Conservation (phyloP, 2,888 invertebrate species). For the Chirona hameri region DNA sequence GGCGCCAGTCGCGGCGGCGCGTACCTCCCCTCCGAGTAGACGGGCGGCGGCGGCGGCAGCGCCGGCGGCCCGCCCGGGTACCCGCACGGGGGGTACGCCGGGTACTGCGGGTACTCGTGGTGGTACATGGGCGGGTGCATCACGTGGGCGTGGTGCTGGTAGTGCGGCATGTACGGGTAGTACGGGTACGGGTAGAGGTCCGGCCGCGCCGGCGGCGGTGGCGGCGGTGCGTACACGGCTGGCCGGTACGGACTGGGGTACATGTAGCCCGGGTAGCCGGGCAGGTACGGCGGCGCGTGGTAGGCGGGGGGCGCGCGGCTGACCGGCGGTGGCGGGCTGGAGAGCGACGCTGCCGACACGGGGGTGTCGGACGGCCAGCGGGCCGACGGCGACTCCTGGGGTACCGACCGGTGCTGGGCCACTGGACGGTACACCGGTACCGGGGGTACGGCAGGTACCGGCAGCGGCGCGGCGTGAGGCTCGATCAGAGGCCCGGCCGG, state of each 20-base stretch:
- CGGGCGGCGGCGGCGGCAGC: constrained; percentile 13
- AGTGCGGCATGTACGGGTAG: constrained; percentile 5
- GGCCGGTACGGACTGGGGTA: not conserved
- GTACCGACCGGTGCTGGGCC: not conserved
- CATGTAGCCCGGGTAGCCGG: constrained; percentile 6
- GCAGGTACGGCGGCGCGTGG: not conserved
- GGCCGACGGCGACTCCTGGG: not conserved
- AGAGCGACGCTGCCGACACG: not conserved
- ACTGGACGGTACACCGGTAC: not conserved
- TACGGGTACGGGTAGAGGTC: not conserved
- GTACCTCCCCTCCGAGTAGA: not conserved
- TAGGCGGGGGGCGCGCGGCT: not conserved
- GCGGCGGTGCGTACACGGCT: not conserved
- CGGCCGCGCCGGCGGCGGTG: not conserved
- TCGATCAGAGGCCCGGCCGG: constrained; percentile 10
- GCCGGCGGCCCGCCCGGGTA: constrained; percentile 6
- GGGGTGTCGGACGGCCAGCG: not conserved
- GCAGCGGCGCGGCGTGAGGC: not conserved
- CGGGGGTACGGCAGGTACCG: not conserved
- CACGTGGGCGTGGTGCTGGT: not conserved
- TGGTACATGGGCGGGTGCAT: not conserved
- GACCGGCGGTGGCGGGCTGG: not conserved
- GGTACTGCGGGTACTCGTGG: constrained; percentile 6
- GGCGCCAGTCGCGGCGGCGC: not conserved
- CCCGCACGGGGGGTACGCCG: constrained; percentile 22